Evolutionary conservation across 2,888 invertebrate species (phyloP), one percentile per base, ranked within the genome.

Genomic region (Pandemis cinnamomeana): DNA sequence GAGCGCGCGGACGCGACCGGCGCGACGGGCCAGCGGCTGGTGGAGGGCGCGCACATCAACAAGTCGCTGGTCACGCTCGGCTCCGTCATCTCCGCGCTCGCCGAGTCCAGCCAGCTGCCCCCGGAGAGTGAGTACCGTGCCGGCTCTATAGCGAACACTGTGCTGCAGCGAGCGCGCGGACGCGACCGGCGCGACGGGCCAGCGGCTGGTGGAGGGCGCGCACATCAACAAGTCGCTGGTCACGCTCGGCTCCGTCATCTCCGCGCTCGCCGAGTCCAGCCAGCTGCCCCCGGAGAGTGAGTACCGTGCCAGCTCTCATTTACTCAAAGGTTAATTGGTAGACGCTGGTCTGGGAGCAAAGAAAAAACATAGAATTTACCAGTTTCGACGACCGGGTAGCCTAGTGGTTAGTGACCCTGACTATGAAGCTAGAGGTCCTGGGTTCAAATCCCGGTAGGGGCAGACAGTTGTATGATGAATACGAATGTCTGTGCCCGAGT

Each of bases 171-270:
- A 98, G 89, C 95, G 98, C 61, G 98, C 98, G 0, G 97, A 98
- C 91, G 96, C 98, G 13, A 97, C 98, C 0, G 98, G 98, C 58
- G 98, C 98, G 20, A 98, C 98, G 8, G 98, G 98, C 0, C 97
- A 98, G 89, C 95, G 98, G 36, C 92, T 99, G 78, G 98, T 97
- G 89, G 98, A 98, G 90, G 98, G 98, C 71, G 98, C 97, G 36
- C 98, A 98, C 89, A 98, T 98, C 84, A 98, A 98, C 90, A 98
- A 98, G 91, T 98, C 98, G 0, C 91, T 98, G 71, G 98, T 98
- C 41, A 98, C 98, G 27, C 94, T 98, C 71, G 98, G 98, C 76
- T 97, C 97, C 80, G 98, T 98, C 81, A 98, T 98, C 87, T 97
- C 97, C 51, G 97, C 98, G 0, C 92, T 98, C 68, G 98, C 98